Conservation (phyloP, 2,113 vertebrate genomes). For the Pipra filicauda region DNA sequence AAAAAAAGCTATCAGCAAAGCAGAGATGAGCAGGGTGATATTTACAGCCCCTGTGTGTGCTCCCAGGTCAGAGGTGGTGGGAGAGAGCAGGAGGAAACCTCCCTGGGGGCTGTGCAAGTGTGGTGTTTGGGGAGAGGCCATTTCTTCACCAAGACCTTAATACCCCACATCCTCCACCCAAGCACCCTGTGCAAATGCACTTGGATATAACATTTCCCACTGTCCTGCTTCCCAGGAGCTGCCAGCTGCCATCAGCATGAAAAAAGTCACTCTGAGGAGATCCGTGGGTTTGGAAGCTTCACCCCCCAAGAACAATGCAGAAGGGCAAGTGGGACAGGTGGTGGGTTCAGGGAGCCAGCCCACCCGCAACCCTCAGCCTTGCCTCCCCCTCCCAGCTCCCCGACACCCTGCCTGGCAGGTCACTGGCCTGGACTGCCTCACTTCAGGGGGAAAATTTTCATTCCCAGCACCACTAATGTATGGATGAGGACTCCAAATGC, state of each 20-base stretch:
- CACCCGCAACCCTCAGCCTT: neutral
- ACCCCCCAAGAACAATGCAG: accelerated
- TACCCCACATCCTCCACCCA: accelerated
- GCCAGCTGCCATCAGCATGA: neutral
- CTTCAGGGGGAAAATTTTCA: neutral
- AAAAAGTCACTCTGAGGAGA: neutral
- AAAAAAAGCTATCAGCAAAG: neutral
- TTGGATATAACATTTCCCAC: neutral
- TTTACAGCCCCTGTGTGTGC: neutral
- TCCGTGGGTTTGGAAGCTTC: neutral
- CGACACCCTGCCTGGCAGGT: accelerated
- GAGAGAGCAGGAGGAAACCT: neutral
- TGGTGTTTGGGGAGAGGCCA: accelerated
- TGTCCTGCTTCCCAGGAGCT: neutral
- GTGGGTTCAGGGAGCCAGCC: neutral
- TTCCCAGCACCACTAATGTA: neutral
- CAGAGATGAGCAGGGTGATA: neutral
- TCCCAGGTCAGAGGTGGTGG: accelerated
- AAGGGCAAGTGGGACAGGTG: neutral
- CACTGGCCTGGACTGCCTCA: neutral
- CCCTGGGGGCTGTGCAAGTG: neutral
- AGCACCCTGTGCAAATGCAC: neutral
- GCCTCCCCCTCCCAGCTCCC: accelerated
- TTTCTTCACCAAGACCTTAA: neutral
- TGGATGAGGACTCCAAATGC: neutral